Conservation (phyloP, 2,113 vertebrate species). For the Charadrius vociferus region DNA sequence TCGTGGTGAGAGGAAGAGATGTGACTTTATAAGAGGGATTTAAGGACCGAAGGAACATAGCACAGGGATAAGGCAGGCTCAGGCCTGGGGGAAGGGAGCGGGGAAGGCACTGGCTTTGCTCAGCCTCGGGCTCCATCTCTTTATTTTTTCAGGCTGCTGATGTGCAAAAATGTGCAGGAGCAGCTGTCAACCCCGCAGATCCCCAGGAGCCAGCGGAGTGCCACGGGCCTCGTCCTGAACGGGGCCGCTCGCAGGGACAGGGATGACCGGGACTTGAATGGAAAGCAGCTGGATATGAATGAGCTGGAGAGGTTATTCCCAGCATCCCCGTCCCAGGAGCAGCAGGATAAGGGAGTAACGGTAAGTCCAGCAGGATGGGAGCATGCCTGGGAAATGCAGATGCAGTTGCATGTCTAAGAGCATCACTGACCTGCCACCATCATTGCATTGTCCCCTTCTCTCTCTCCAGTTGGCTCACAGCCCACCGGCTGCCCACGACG, state of each 20-base stretch:
- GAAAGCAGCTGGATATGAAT: slow-evolving; percentile 81
- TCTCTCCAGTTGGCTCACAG: slow-evolving; percentile 63
- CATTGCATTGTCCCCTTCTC: not conserved
- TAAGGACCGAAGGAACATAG: not conserved
- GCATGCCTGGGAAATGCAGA: not conserved
- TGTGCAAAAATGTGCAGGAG: slow-evolving; percentile 89
- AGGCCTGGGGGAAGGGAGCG: not conserved
- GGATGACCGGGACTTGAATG: slow-evolving; percentile 63
- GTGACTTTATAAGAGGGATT: not conserved
- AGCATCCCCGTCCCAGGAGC: slow-evolving; percentile 24
- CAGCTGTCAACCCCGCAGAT: slow-evolving; percentile 85
- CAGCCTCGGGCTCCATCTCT: not conserved
- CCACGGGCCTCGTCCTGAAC: slow-evolving; percentile 75
- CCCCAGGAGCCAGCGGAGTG: slow-evolving; percentile 72
- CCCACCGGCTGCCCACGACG: slow-evolving; percentile 43
- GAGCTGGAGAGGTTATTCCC: slow-evolving; percentile 90
- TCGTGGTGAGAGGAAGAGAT: rapidly evolving
- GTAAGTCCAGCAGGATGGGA: slow-evolving; percentile 70
- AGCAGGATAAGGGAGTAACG: slow-evolving; percentile 57
- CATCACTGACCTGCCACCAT: rapidly evolving
- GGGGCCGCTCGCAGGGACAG: slow-evolving; percentile 67
- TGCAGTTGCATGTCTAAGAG: rapidly evolving
- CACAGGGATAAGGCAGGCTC: not conserved
- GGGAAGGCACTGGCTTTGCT: not conserved
- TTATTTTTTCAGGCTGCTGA: slow-evolving; percentile 81